Percentiles rank a stretch among this genome's conserved stretches.
These are phyloP conservation scores for Trichogramma evanescens DNA, from an alignment of 2,888 invertebrate species.

Conservation along the genomic window DNA sequence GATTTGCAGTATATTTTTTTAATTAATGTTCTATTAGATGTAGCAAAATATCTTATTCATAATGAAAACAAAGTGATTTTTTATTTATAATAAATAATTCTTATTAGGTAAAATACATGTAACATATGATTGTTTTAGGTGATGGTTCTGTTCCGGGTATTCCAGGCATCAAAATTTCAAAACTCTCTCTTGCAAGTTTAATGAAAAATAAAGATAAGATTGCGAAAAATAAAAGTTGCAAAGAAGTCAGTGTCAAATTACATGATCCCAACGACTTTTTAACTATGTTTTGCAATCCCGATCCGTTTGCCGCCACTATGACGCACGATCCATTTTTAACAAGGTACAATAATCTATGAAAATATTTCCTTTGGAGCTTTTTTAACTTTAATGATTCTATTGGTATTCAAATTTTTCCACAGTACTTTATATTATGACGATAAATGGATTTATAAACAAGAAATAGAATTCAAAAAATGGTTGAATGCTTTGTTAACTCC, in stretches of 20 bases:
- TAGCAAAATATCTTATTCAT: slow-evolving; percentile 1
- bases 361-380: neutral
- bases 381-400: slow-evolving; percentile 1
- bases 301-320: slow-evolving; percentile 51
- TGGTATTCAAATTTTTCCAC: neutral
- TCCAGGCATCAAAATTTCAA: slow-evolving; percentile 32
- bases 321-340: slow-evolving; percentile 64
- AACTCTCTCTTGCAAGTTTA: slow-evolving; percentile 31
- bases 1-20: neutral
- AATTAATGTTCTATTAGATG: slow-evolving; percentile 1
- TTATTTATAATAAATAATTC: slow-evolving; percentile 5
- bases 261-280: slow-evolving; percentile 40
- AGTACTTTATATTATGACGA: slow-evolving; percentile 62
- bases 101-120: neutral
- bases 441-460: slow-evolving; percentile 62
- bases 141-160: slow-evolving; percentile 25
- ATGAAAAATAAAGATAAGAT: slow-evolving; percentile 12
- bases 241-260: slow-evolving; percentile 29
- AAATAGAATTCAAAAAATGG: slow-evolving; percentile 70
- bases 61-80: neutral
- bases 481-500: slow-evolving; percentile 70
- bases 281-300: slow-evolving; percentile 46
- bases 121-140: slow-evolving; percentile 14
- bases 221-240: slow-evolving; percentile 15
- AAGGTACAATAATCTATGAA: slow-evolving; percentile 25